Conservation (phyloP, 2,797 vertebrate genomes). For the Aulostomus chinensis region DNA sequence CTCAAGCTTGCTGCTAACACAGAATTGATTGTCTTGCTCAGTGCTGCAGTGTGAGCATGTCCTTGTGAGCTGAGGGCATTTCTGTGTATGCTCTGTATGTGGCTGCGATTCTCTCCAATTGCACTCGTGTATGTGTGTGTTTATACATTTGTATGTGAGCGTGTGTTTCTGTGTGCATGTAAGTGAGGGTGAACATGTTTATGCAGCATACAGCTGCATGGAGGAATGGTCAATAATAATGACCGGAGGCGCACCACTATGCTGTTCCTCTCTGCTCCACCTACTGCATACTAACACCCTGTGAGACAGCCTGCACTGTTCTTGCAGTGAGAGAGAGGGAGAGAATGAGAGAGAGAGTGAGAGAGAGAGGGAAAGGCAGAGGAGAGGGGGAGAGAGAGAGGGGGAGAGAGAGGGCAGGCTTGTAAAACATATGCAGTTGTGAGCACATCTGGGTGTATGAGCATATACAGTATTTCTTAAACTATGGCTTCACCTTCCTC, state of each 20-base stretch:
- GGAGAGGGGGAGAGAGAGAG: conserved; percentile 6
- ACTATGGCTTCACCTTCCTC: too few species aligned
- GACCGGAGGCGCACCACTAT: conserved; percentile 63
- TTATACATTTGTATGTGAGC: conserved; percentile 2
- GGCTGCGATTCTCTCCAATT: conserved; percentile 40
- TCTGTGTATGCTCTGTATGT: conserved; percentile 15
- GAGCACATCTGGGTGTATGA: conserved; percentile 49
- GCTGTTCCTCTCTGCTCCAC: conserved; percentile 60
- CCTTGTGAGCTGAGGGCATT: conserved; percentile 48
- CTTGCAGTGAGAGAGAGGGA: conserved; percentile 9
- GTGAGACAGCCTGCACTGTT: conserved; percentile 56
- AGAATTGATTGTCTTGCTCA: conserved; percentile 15
- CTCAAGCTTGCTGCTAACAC: conserved; percentile 13
- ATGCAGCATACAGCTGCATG: conserved; percentile 55
- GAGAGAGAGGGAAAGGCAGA: not conserved
- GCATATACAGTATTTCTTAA: conserved; percentile 50
- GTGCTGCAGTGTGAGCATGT: conserved; percentile 28
- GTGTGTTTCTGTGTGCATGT: conserved; percentile 19
- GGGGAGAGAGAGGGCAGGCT: not conserved
- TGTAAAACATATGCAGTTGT: too few species aligned
- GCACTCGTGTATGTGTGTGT: conserved; percentile 30
- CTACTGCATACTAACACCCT: conserved; percentile 71
- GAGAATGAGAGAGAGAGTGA: conserved; percentile 3
- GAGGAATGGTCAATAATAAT: conserved; percentile 77
- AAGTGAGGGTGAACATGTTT: conserved; percentile 47